Conservation (phyloP, 37 sponge, comb jelly and placozoan genomes). For the Diacarnus erythraeanus region DNA sequence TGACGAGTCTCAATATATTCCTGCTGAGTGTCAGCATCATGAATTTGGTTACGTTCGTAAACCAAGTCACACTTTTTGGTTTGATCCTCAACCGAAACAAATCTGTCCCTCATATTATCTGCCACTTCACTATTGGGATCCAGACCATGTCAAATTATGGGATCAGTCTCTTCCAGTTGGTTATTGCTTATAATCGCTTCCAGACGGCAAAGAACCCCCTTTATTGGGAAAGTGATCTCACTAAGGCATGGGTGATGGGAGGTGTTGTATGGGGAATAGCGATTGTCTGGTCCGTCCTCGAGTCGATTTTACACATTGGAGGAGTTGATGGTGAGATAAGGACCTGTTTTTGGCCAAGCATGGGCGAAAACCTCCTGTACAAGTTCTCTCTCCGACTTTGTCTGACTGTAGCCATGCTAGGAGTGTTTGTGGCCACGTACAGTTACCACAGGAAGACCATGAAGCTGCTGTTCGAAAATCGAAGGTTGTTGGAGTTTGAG, state of each 20-base stretch:
- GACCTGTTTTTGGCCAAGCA: not conserved
- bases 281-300: not conserved
- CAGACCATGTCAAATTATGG: not conserved
- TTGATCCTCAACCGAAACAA: not conserved
- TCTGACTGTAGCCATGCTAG: not conserved
- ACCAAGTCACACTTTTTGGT: not conserved
- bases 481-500: not conserved
- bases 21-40: slow-evolving; percentile 3
- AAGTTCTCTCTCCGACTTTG: not conserved
- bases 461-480: not conserved
- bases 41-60: not conserved
- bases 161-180: not conserved
- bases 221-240: not conserved
- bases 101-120: not conserved
- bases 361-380: not conserved
- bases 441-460: not conserved
- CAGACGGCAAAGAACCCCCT: not conserved
- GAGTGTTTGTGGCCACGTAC: not conserved
- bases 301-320: not conserved
- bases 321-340: not conserved
- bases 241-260: not conserved
- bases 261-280: not conserved
- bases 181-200: not conserved
- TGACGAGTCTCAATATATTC: slow-evolving; percentile 23
- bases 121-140: not conserved